Evolutionary conservation across 2,888 invertebrate species (phyloP).

Genomic region (Cartodere bifasciata): DNA sequence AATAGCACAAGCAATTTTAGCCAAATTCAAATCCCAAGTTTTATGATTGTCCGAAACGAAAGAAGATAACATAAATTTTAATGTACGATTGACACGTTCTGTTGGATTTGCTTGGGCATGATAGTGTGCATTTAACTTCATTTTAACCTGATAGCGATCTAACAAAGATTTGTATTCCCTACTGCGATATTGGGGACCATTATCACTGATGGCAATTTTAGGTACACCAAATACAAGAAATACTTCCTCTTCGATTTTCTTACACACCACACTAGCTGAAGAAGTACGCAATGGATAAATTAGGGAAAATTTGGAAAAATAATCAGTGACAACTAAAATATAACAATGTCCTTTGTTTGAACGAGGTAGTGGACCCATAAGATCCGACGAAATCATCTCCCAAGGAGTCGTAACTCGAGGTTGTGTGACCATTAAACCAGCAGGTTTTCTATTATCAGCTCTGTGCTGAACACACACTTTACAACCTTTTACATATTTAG

Average conservation of each 20-base stretch:
- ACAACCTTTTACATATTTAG: constrained; percentile 15
- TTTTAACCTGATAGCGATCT: constrained; percentile 10
- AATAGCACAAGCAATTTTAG: constrained; percentile 14
- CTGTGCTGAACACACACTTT: constrained; percentile 14
- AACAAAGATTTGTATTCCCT: constrained; percentile 11
- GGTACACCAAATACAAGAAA: constrained; percentile 20
- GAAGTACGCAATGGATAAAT: constrained; percentile 16
- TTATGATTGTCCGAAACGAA: constrained; percentile 19
- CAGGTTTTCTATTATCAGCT: constrained; percentile 13
- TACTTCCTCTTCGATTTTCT: constrained; percentile 15
- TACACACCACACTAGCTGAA: constrained; percentile 10
- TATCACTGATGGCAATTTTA: constrained; percentile 18
- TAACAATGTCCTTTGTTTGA: constrained; percentile 11
- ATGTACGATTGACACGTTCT: constrained; percentile 20
- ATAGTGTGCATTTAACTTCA: constrained; percentile 18
- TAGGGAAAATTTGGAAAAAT: constrained; percentile 16
- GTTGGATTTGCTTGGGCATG: constrained; percentile 23
- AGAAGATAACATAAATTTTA: constrained; percentile 22
- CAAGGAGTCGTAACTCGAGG: constrained; percentile 6
- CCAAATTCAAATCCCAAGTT: constrained; percentile 15
- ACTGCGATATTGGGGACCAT: constrained; percentile 18
- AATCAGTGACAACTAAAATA: constrained; percentile 15
- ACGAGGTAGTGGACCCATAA: constrained; percentile 5
- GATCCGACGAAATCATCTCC: constrained; percentile 4
- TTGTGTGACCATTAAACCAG: constrained; percentile 13